These are phyloP conservation scores for Macroramphosus scolopax DNA, from an alignment of 2,797 vertebrate species.

Conservation along the genomic window DNA sequence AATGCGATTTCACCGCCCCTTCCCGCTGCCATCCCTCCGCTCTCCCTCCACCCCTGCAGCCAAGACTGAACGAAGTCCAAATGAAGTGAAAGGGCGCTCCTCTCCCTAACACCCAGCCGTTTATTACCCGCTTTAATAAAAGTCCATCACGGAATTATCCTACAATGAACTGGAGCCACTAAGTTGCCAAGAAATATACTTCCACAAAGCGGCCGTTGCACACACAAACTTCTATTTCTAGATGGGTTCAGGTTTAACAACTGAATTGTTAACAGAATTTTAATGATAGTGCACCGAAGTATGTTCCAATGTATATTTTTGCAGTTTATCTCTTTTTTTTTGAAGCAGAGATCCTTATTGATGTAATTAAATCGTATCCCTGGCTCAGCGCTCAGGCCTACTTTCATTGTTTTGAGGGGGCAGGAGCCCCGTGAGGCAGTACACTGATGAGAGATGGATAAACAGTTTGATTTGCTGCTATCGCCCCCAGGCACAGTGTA, in stretches of 20 bases:
- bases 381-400: constrained; percentile 66
- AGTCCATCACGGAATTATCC: constrained; percentile 71
- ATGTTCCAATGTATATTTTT: constrained; percentile 41
- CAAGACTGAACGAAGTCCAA: constrained; percentile 86
- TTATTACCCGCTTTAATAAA: constrained; percentile 86
- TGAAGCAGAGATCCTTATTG: constrained; percentile 63
- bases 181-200: constrained; percentile 59
- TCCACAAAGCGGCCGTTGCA: constrained; percentile 39
- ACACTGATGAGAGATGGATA: constrained; percentile 80
- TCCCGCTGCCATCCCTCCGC: constrained; percentile 65
- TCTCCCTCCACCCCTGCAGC: constrained; percentile 66
- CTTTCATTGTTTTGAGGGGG: constrained; percentile 79
- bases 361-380: constrained; percentile 77
- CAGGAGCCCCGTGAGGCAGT: constrained; percentile 70
- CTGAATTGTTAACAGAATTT: constrained; percentile 43
- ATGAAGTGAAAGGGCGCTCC: constrained; percentile 89
- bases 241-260: too few relatives aligned
- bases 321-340: constrained; percentile 38
- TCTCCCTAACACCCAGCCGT: constrained; percentile 77
- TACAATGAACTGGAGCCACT: constrained; percentile 59
- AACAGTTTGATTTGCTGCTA: constrained; percentile 83
- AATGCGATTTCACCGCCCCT: constrained; percentile 89
- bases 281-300: constrained; percentile 41
- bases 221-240: constrained; percentile 2
- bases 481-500: constrained; percentile 82